Base-by-base conservation (phyloP, 1,140 invertebrate species). In the Monomorium pharaonis region DNA sequence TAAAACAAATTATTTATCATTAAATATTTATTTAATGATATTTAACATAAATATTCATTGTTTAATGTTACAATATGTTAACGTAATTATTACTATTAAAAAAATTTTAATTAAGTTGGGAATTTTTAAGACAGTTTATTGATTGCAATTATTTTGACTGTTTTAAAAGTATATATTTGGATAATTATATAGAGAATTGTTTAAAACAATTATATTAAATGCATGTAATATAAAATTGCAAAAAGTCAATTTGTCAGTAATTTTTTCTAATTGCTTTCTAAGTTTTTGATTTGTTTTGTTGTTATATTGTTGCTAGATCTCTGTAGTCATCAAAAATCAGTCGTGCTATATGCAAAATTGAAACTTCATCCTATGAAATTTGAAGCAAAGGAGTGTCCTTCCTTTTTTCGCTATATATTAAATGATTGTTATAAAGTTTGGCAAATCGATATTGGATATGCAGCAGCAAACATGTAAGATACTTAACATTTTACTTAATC, bases 261-360 rank as follows among this genome's bases (percentile, higher is more conserved):
- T 44, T 67, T 51, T 0, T 24, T 37, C 6, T 62, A 42, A 58
- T 74, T 9, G 14, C 16, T 37, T 72, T 37, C 7, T n/a, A n/a
- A n/a, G n/a, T n/a, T n/a, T n/a, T n/a, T n/a, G n/a, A n/a, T n/a
- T n/a, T n/a, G n/a, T n/a, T n/a, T n/a, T n/a, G n/a, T 33, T 76
- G 37, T 42, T 47, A 27, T 37, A 27, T 62, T 27, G 3, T 33
- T 12, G 5, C 9, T 37, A 97, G 96, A 96, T 92, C 89, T 96
- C 2, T 97, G 97, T 88, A 97, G 96, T 89, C 97, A 97, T 92
- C 95, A 96, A 65, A 95, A 96, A 30, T 96, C 97, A 0, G 97
- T 96, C 96, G 92, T 91, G 63, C 96, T 96, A 78, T 96, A 96
- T 89, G 95, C 96, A 0, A 96, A 97, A 88, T 96, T 96, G 0